A percentile compares a stretch with the other conserved stretches of the same genome.
Evolutionary conservation across 2,888 invertebrate species (phyloP).

Genomic region (Pterobdella sp.): DNA sequence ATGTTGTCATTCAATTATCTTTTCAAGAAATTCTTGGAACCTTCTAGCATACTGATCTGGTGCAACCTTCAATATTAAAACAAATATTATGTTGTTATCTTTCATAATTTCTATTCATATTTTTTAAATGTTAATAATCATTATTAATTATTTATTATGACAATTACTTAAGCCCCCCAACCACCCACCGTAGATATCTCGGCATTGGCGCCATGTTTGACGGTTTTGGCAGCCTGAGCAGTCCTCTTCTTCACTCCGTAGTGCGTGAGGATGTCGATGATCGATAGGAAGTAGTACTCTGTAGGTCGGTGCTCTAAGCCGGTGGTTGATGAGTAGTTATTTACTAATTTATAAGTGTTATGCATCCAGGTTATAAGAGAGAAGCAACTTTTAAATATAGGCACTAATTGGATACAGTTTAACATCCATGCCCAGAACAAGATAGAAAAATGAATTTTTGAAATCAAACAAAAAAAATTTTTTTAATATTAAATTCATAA

Average conservation of each 20-base stretch:
- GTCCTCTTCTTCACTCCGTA: constrained; percentile 97
- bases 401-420: too few species aligned
- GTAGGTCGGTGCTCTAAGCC: too few species aligned
- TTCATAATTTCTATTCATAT: too few species aligned
- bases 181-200: constrained; percentile 96
- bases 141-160: background rate
- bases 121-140: too few species aligned
- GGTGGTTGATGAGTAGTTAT: too few species aligned
- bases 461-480: too few species aligned
- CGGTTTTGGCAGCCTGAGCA: constrained; percentile 96
- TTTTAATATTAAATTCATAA: too few species aligned
- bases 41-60: constrained; percentile 97
- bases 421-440: too few species aligned
- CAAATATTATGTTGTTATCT: background rate
- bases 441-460: too few species aligned
- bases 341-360: too few species aligned
- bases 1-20: constrained; percentile 31
- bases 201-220: constrained; percentile 87
- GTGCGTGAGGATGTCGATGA: constrained; percentile 88
- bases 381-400: too few species aligned
- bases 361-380: too few species aligned
- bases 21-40: constrained; percentile 82
- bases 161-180: constrained; percentile 34
- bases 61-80: constrained; percentile 35
- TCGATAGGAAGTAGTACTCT: constrained; percentile 86